These are phyloP conservation scores for Ametastegia equiseti DNA, from an alignment of 2,888 invertebrate species.

Conservation along the genomic window DNA sequence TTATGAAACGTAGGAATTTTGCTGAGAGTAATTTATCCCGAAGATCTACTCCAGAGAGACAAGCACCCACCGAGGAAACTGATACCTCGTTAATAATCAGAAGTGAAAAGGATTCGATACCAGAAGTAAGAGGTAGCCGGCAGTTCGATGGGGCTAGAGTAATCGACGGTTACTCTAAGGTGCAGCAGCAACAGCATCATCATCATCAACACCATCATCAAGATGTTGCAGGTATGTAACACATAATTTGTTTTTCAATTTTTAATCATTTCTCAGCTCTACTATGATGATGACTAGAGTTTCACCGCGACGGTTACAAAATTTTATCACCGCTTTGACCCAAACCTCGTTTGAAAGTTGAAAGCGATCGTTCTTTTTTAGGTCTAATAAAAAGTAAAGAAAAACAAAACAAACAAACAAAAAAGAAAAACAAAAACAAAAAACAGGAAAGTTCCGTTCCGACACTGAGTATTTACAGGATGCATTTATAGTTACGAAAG, in stretches of 20 bases:
- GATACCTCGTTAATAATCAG: slow-evolving; percentile 7
- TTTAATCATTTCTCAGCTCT: not conserved
- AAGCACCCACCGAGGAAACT: slow-evolving; percentile 33
- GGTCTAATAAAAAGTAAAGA: slow-evolving; percentile 8
- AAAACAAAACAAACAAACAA: not conserved
- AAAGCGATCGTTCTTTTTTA: slow-evolving; percentile 31
- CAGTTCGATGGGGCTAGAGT: slow-evolving; percentile 32
- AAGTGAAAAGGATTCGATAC: slow-evolving; percentile 38
- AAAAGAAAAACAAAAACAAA: not conserved
- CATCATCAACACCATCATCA: slow-evolving; percentile 20
- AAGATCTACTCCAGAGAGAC: slow-evolving; percentile 27
- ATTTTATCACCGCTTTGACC: slow-evolving; percentile 35
- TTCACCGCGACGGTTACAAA: slow-evolving; percentile 34
- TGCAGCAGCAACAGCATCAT: slow-evolving; percentile 30
- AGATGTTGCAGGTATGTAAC: slow-evolving; percentile 11
- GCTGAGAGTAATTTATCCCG: not conserved
- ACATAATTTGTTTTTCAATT: not conserved
- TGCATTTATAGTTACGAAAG: slow-evolving; percentile 40
- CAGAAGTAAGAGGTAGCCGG: slow-evolving; percentile 41
- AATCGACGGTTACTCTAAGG: slow-evolving; percentile 42
- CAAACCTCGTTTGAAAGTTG: slow-evolving; percentile 40
- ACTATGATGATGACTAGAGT: not conserved
- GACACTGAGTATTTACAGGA: slow-evolving; percentile 13
- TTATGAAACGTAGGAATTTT: slow-evolving; percentile 10
- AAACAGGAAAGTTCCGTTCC: slow-evolving; percentile 32